Base-by-base conservation (phyloP, 2,797 vertebrate genomes). In the Pyrrhura leucotis region DNA sequence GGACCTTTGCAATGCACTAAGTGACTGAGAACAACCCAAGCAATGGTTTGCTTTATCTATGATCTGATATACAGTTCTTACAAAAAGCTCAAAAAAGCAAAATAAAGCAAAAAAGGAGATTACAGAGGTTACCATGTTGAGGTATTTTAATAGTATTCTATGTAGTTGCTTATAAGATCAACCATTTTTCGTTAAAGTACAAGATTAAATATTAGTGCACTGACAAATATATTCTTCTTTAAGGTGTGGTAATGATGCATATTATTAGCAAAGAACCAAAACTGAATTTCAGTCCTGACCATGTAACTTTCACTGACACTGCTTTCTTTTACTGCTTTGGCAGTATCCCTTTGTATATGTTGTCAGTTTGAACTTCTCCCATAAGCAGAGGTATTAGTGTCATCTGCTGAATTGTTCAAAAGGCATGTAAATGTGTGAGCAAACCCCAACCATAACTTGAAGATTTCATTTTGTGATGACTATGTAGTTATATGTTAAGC, bases 271-370 rank as follows among this genome's bases (percentile, higher is more conserved):
- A 56, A 73, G 77, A 90, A 89, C 16, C 26, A 91, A 96, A 93
- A 93, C 28, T 77, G 81, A 86, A 92, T 97, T 96, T 96, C 65
- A 91, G 80, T 76, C 54, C 66, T 96, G 83, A 87, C 61, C 50
- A 87, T 91, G 37, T 88, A 85, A 93, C 68, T 92, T 86, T 73
- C 91, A 80, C 80, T 88, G 84, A 63, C 83, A 73, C 73, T 92
- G 53, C 62, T 95, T 71, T 94, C 76, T 78, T 67, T 87, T 92
- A 58, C 48, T 73, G 53, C 71, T 87, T 14, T 74, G 78, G 11
- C 51, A 95, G 80, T 78, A 81, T 85, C 65, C 25, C 26, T 81
- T 92, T 94, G 95, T 54, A 89, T 14, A 73, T 59, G 48, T 31
- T 90, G 90, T 89, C 47, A 86, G 91, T 95, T 92, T 91, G 33